Base-by-base conservation (phyloP, 1,140 invertebrate species). In the Drosophila murphyi region DNA sequence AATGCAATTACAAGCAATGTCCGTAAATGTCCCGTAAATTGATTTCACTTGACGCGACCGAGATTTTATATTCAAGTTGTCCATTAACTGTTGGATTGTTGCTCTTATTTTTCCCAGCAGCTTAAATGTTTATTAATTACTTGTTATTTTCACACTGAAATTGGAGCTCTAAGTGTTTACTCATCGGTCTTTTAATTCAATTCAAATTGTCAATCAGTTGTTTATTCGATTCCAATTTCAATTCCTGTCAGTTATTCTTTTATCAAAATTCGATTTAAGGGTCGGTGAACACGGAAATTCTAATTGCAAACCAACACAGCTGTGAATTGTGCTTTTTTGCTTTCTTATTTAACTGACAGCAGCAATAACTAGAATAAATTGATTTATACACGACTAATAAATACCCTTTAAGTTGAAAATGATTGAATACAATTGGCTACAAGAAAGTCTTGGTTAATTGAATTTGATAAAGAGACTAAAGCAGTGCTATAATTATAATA, bases 1-100 rank as follows among this genome's bases (percentile, higher is more conserved):
- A 73, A 73, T 60, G 71, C 63, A 73, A 73, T 69, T 73, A 73
- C 63, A 60, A 41, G 54, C 52, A 72, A 47, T 69, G 7, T 34
- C 45, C 45, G 12, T 35, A 56, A 10, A 45, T 59, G 7, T 43
- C 28, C 32, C n/a, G 63, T 54, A 65, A 72, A 60, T 59, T 60
- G 43, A 60, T 48, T 60, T 60, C 29, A 35, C 57, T 28, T 60
- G 57, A 47, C 43, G 31, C 10, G 5, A 41, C 20, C 12, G 12
- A 60, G 20, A 8, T 5, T 35, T 5, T 51, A 34, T 2, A 34
- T 47, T 47, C 6, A 8, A 59, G 28, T 45, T 6, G 6, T 20
- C 4, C 32, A 34, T 45, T 37, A 20, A 2, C 37, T 12, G 31
- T 12, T 45, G 12, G 34, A 60, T 35, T 43, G 39, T n/a, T 43